Evolutionary conservation across 2,113 vertebrate genomes (phyloP), one percentile per base, ranked within the genome.

Genomic region (Callocephalon fimbriatum): DNA sequence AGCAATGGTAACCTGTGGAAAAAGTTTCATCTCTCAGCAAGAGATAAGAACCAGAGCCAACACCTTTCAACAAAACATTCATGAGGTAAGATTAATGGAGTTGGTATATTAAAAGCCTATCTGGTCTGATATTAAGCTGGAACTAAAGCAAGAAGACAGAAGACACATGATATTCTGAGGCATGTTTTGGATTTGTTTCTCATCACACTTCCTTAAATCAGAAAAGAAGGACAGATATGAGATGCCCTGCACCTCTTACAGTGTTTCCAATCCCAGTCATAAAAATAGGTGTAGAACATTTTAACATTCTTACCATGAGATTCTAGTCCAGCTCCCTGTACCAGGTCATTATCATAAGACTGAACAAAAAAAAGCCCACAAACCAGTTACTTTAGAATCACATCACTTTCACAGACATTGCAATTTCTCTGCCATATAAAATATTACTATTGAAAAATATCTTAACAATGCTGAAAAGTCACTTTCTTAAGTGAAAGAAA

Each of bases 341-440:
- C 99, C 97, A 99, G 98, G 37, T 99, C 99, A 54, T 98, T 99
- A 97, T 99, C 99, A 8, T 99, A 99, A 2, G 99, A 99, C 99
- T 99, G 97, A 84, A 97, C 88, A 94, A 84, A 88, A 96, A 95
- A 96, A 97, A 84, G 2, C 17, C 32, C 97, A 88, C 7, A 88
- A 85, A 79, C 16, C 37, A 61, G 37, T 85, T 88, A 95, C 27
- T 86, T 85, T 8, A 74, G 53, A 93, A 61, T 2, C 12, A 90
- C 22, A 53, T 68, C 16, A 77, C 44, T 94, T 76, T 32, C 59
- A 72, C 3, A 85, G n/a, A 66, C 26, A 54, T 15, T 23, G 26
- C 18, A 72, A 35, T 59, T 70, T 72, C 54, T 81, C 8, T 66
- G 31, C 9, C 12, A 27, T 48, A 40, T 12, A 51, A 89, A 90